phyloP scores from a whole-genome alignment of 1,140 invertebrate genomes.

The Oedothorax gibbosus region DNA sequence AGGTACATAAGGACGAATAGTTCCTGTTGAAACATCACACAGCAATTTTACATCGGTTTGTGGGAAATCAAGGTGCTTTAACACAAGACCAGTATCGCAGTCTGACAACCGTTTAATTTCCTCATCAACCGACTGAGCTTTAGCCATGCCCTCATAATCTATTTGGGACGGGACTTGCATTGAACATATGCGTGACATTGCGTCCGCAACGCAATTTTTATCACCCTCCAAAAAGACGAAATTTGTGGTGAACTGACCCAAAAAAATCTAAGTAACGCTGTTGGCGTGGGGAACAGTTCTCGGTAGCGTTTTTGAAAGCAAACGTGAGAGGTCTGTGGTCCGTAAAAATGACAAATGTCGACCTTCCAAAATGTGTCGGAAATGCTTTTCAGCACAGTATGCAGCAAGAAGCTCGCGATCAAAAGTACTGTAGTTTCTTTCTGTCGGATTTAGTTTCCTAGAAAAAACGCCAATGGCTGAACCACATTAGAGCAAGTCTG shows the following conservation, averaged over 20 bases:
- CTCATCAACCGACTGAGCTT: conserved; percentile 40
- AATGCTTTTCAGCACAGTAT: conserved; percentile 63
- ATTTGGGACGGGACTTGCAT: neutral
- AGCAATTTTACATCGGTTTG: neutral
- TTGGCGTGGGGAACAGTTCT: conserved; percentile 62
- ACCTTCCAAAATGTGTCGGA: conserved; percentile 60
- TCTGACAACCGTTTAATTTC: neutral
- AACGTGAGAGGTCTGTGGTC: conserved; percentile 66
- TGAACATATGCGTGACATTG: conserved; percentile 8
- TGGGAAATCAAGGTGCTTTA: neutral
- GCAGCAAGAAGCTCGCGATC: conserved; percentile 63
- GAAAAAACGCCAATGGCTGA: conserved; percentile 58
- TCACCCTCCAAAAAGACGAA: conserved; percentile 66
- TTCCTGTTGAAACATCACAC: neutral
- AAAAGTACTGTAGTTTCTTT: conserved; percentile 61
- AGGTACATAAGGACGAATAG: neutral
- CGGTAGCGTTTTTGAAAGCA: conserved; percentile 61
- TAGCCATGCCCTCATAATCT: conserved; percentile 45
- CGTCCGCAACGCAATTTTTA: conserved; percentile 62
- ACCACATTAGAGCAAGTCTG: neutral
- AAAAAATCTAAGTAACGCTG: conserved; percentile 66
- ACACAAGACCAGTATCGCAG: neutral
- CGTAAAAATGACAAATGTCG: conserved; percentile 63
- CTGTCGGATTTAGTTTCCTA: conserved; percentile 30
- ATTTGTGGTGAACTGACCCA: conserved; percentile 67